Percentiles rank a stretch among this genome's conserved stretches.
These are phyloP conservation scores for Xiphorhynchus erythropygius DNA, from an alignment of 2,797 vertebrate genomes.

Conservation along the genomic window DNA sequence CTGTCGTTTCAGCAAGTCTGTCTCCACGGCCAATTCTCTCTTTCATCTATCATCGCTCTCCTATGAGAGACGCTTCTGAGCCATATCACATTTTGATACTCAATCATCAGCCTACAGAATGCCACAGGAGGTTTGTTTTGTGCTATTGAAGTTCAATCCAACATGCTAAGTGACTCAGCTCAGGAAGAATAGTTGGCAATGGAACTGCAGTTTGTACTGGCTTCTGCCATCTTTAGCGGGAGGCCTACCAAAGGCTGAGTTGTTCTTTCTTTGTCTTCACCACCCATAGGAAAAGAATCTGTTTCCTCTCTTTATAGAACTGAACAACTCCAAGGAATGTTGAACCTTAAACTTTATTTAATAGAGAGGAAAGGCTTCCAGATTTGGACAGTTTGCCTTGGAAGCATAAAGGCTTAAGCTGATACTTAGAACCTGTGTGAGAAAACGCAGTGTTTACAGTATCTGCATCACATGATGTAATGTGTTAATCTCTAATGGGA, in stretches of 20 bases:
- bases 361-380: constrained; percentile 9
- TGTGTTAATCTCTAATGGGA: background rate
- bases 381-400: background rate
- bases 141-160: constrained; percentile 23
- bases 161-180: constrained; percentile 4
- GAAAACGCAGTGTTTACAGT: background rate
- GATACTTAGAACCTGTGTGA: background rate
- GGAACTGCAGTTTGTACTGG: constrained; percentile 9
- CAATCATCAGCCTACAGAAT: background rate
- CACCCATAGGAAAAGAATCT: constrained; percentile 15
- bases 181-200: constrained; percentile 32
- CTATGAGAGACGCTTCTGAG: constrained; percentile 15
- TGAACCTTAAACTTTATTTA: constrained; percentile 23
- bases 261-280: constrained; percentile 45
- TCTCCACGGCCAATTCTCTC: background rate
- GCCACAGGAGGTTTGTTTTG: constrained; percentile 19
- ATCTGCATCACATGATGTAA: background rate
- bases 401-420: background rate
- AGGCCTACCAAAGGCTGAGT: constrained; percentile 5
- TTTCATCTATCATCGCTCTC: constrained; percentile 7
- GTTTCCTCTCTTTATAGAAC: constrained; percentile 34
- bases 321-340: constrained; percentile 5
- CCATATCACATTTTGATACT: constrained; percentile 36
- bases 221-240: constrained; percentile 23
- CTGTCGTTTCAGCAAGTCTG: constrained; percentile 24